A percentile compares a stretch with the other conserved stretches of the same genome.
phyloP scores from a whole-genome alignment of 2,888 invertebrate species.

The Thelaira solivaga region DNA sequence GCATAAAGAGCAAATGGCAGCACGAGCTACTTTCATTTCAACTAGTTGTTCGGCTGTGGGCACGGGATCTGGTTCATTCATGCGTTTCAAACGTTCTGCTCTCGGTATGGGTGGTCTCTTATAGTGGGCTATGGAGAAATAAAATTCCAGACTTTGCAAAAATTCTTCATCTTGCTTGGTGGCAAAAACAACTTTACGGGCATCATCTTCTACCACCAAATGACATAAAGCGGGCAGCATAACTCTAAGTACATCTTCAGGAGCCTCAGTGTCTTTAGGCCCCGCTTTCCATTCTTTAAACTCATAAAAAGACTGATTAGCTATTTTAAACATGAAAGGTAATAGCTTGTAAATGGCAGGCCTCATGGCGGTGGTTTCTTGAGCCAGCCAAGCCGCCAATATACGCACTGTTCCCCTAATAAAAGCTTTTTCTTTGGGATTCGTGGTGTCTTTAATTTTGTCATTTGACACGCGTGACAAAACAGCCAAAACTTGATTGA shows the following conservation, averaged over 20 bases:
- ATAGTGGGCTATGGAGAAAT: conserved; percentile 92
- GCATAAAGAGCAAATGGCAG: conserved; percentile 91
- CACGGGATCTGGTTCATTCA: conserved; percentile 86
- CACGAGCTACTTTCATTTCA: conserved; percentile 89
- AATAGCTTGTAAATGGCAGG: conserved; percentile 88
- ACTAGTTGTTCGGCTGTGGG: conserved; percentile 85
- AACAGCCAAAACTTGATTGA: conserved; percentile 87
- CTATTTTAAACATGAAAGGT: conserved; percentile 87
- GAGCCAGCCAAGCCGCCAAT: conserved; percentile 92
- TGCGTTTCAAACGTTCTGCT: conserved; percentile 86
- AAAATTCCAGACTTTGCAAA: conserved; percentile 87
- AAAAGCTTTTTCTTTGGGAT: conserved; percentile 85
- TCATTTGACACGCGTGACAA: conserved; percentile 85
- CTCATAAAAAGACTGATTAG: conserved; percentile 89
- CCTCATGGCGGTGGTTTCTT: conserved; percentile 92
- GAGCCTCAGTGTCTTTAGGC: conserved; percentile 79
- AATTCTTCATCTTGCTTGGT: conserved; percentile 88
- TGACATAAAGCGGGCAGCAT: conserved; percentile 94
- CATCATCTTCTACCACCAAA: conserved; percentile 92
- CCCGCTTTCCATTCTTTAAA: conserved; percentile 83
- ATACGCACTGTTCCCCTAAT: conserved; percentile 91
- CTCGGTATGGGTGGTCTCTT: conserved; percentile 89
- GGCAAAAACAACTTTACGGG: conserved; percentile 87
- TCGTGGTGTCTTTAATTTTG: conserved; percentile 83
- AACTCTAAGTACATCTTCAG: conserved; percentile 86